These are phyloP conservation scores for Gadus chalcogrammus DNA, from an alignment of 2,113 vertebrate species.

Conservation along the genomic window DNA sequence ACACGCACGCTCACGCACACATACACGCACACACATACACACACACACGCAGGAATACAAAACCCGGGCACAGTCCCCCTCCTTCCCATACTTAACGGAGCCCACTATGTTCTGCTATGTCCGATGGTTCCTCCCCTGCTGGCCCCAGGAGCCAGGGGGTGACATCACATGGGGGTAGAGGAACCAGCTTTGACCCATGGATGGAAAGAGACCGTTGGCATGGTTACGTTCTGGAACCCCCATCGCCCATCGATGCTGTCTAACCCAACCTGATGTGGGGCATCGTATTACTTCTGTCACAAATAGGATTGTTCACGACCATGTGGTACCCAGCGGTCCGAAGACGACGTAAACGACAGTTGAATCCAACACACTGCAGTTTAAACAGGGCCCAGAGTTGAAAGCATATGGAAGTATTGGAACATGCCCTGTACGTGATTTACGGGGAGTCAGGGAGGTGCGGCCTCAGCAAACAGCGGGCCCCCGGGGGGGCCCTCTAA, in stretches of 20 bases:
- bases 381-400: too few species aligned
- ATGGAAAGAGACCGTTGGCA: slow-evolving; percentile 21
- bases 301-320: too few species aligned
- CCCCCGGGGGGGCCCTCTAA: slow-evolving; percentile 48
- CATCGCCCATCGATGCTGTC: background rate
- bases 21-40: slow-evolving; percentile 29
- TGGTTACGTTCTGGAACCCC: slow-evolving; percentile 31
- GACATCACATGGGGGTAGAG: slow-evolving; percentile 34
- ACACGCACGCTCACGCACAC: too few species aligned
- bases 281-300: background rate
- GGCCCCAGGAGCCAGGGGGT: slow-evolving; percentile 30
- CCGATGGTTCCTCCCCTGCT: slow-evolving; percentile 23
- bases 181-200: slow-evolving; percentile 32
- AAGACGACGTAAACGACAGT: too few species aligned
- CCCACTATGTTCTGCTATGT: slow-evolving; percentile 26
- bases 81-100: slow-evolving; percentile 9
- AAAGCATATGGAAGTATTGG: too few species aligned
- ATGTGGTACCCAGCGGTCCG: too few species aligned
- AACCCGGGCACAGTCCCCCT: background rate
- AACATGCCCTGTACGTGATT: too few species aligned
- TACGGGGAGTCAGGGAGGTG: background rate
- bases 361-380: too few species aligned
- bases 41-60: slow-evolving; percentile 29
- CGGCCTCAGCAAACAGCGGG: slow-evolving; percentile 39
- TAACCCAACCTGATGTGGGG: background rate